Percentiles rank a stretch among this genome's conserved stretches.
Evolutionary conservation across 2,888 invertebrate species (phyloP).

Genomic region (Willowsia nigromaculata): DNA sequence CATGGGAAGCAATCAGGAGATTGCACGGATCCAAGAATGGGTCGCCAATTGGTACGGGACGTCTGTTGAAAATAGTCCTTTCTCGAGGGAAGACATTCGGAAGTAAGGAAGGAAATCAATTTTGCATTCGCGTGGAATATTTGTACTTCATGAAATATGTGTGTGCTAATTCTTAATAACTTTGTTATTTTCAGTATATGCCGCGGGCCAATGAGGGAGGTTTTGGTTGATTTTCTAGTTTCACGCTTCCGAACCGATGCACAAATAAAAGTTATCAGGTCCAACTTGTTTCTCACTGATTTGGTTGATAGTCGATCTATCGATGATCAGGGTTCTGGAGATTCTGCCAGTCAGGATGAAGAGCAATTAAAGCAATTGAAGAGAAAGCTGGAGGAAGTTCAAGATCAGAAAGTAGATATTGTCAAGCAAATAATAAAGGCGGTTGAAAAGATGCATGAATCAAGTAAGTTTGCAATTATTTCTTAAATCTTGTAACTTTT

Average conservation of each 20-base stretch:
- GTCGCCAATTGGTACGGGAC: constrained; percentile 40
- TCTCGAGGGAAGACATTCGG: constrained; percentile 56
- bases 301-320: not conserved
- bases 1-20: constrained; percentile 54
- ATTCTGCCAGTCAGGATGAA: not conserved
- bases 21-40: constrained; percentile 32
- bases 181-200: constrained; percentile 51
- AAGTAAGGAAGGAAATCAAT: constrained; percentile 29
- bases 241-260: constrained; percentile 59
- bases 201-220: constrained; percentile 65
- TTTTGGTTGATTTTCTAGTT: constrained; percentile 55
- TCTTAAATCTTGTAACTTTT: not conserved
- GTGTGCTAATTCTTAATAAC: not conserved
- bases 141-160: not conserved
- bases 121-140: too few species aligned
- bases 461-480: constrained; percentile 23
- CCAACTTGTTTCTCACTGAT: constrained; percentile 59
- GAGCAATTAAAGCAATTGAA: constrained; percentile 43
- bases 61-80: constrained; percentile 33
- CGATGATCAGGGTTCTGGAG: not conserved
- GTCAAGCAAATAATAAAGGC: not conserved
- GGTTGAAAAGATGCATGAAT: not conserved
- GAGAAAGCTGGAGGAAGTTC: not conserved
- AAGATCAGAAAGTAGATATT: constrained; percentile 3
- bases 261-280: constrained; percentile 65